These are phyloP conservation scores for Drosophila sp. DNA, from an alignment of 1,140 invertebrate genomes.

Conservation along the genomic window DNA sequence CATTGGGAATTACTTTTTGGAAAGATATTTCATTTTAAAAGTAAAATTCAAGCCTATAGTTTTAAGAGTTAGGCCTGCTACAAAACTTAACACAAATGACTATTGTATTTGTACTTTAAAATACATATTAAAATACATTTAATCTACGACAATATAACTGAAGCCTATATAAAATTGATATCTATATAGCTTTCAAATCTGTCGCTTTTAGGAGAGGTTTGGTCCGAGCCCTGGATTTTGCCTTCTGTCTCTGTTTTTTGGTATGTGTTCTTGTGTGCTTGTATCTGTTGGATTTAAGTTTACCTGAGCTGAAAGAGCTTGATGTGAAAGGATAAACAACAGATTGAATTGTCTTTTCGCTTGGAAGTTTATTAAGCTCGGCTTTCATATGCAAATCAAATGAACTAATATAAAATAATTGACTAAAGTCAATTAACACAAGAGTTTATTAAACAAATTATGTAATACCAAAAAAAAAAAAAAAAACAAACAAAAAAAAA, in stretches of 20 bases:
- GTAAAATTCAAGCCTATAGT: too few relatives aligned
- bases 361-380: conserved; percentile 79
- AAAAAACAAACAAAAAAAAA: conserved; percentile 18
- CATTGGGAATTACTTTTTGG: too few relatives aligned
- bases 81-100: too few relatives aligned
- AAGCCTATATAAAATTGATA: not conserved
- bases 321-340: not conserved
- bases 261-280: conserved; percentile 1
- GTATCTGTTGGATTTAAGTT: conserved; percentile 14
- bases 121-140: not conserved
- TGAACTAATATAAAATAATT: conserved; percentile 13
- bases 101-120: too few relatives aligned
- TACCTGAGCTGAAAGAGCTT: conserved; percentile 48
- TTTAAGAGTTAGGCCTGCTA: too few relatives aligned
- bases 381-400: conserved; percentile 35
- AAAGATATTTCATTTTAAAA: too few relatives aligned
- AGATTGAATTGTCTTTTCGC: conserved; percentile 35
- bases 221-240: not conserved
- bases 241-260: not conserved
- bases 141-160: not conserved
- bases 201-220: not conserved
- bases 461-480: conserved; percentile 27
- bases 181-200: not conserved
- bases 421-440: conserved; percentile 3
- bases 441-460: conserved; percentile 19